Base-by-base conservation (phyloP, 2,113 vertebrate genomes). In the Rhinogobius similis region DNA sequence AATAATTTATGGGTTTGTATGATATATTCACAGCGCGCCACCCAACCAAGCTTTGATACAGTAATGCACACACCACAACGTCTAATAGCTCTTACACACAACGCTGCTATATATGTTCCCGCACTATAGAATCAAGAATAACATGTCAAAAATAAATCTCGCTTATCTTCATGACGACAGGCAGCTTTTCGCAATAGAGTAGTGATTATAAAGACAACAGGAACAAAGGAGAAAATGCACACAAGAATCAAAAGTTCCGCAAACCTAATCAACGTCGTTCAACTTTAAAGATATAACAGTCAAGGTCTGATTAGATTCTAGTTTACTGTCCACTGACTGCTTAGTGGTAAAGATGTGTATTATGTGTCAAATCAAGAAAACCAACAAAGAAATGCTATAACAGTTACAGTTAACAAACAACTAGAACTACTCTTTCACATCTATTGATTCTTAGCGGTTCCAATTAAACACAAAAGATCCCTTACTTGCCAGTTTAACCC, bases 1-100 rank as follows among this genome's bases (percentile, higher is more conserved):
- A 86, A 90, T 76, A 86, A 82, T 73, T 72, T 12, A 85, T 82
- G 21, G 38, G 20, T 72, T 78, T 55, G 65, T 63, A 82, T 75
- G 64, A 86, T 79, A 67, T 79, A 73, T 64, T 79, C 68, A 76
- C 38, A 26, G 32, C 11, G 46, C 4, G 16, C 27, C 58, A 61
- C 29, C 58, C 39, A 68, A 18, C 6, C 29, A 43, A 36, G 50
- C 52, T 65, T 24, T 61, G 24, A 52, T 52, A 53, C 26, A 29
- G 21, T 21, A 23, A 72, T 44, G 48, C 29, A 56, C 64, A 58
- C 29, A 62, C 52, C 50, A 38, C 64, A 69, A 26, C 0, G 2
- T 27, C 39, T 26, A 62, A 70, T 76, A 58, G 18, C 59, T 61
- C 13, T 36, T 9, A 6, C 0, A 13, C 36, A 18, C 41, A 70